Percentiles rank a stretch among this genome's conserved stretches.
Evolutionary conservation across 1,140 invertebrate species (phyloP).

Genomic region (Lepidurus apus): DNA sequence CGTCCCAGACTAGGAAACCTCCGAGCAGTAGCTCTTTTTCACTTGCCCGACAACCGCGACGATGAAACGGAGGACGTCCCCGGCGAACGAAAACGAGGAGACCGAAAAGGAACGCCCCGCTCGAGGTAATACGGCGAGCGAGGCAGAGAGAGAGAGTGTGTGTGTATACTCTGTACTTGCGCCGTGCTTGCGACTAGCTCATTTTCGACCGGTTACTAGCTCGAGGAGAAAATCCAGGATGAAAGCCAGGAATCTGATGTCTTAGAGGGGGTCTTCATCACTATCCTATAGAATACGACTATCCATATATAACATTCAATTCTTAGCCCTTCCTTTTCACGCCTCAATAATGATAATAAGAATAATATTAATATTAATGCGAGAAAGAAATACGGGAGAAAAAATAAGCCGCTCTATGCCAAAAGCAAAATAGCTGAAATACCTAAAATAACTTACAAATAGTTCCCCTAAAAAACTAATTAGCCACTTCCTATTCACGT

Average conservation of each 20-base stretch:
- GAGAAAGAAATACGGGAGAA: too few species aligned
- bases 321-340: not conserved
- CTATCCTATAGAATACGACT: not conserved
- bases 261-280: not conserved
- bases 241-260: constrained; percentile 6
- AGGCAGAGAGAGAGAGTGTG: not conserved
- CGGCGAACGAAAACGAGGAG: not conserved
- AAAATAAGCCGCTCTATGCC: too few species aligned
- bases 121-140: not conserved
- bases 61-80: not conserved
- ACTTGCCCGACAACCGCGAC: constrained; percentile 1
- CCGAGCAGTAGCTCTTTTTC: not conserved
- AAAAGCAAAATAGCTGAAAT: too few species aligned
- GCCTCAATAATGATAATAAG: not conserved
- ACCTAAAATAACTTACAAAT: too few species aligned
- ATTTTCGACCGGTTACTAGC: not conserved
- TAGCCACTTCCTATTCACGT: too few species aligned
- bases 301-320: constrained; percentile 12
- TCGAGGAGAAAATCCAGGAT: not conserved
- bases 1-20: constrained; percentile 18
- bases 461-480: too few species aligned
- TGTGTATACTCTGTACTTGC: constrained; percentile 5
- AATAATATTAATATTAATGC: too few species aligned
- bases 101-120: not conserved
- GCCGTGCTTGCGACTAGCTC: constrained; percentile 8